Evolutionary conservation across 2,113 vertebrate species (phyloP).

Genomic region (Vulpes vulpes): DNA sequence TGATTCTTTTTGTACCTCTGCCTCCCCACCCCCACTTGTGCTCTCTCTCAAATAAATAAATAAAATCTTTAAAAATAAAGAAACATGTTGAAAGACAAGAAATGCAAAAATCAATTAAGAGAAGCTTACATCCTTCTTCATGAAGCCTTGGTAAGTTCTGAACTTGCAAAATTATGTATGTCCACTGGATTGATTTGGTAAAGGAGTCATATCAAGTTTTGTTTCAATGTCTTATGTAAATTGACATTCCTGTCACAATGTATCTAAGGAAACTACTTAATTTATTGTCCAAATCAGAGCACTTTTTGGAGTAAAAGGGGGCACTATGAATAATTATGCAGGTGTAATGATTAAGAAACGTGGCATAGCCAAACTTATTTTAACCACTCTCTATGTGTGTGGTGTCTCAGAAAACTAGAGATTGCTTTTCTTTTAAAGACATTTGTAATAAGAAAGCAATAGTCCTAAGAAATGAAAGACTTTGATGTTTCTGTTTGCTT

Average conservation of each 20-base stretch:
- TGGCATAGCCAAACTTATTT: background rate
- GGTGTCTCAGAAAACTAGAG: background rate
- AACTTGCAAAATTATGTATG: background rate
- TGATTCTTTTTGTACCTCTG: background rate
- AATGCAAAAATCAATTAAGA: background rate
- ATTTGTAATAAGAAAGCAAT: background rate
- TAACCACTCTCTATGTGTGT: background rate
- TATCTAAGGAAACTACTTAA: background rate
- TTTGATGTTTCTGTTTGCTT: slow-evolving; percentile 24
- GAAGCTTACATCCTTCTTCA: background rate
- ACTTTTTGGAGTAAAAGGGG: background rate
- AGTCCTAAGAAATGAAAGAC: background rate
- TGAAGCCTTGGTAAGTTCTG: background rate
- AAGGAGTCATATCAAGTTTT: background rate
- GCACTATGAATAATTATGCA: background rate
- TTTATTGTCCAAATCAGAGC: background rate
- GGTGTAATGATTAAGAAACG: background rate
- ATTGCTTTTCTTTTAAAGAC: background rate
- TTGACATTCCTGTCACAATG: background rate
- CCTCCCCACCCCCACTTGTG: background rate
- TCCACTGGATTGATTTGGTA: background rate
- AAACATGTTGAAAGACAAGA: background rate
- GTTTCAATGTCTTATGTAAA: background rate
- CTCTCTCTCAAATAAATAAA: background rate
- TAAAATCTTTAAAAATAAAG: background rate